Conservation (phyloP, 2,888 invertebrate species). For the Pyrrhosoma nymphula region DNA sequence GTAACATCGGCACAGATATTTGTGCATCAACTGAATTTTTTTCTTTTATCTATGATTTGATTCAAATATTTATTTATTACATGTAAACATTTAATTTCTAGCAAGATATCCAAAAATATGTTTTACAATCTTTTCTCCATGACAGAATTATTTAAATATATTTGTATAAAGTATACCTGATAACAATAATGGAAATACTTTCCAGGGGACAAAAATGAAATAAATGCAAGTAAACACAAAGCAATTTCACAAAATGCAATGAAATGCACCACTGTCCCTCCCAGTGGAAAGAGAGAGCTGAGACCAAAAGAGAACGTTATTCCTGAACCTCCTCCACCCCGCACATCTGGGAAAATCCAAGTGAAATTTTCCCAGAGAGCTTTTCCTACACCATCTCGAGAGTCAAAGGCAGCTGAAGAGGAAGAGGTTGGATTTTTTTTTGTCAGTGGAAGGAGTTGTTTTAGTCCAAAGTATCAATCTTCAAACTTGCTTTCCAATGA, state of each 20-base stretch:
- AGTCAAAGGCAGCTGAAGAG: slow-evolving; percentile 86
- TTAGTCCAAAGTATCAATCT: too few relatives aligned
- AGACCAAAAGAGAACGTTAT: slow-evolving; percentile 77
- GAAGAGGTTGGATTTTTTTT: slow-evolving; percentile 80
- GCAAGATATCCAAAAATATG: too few relatives aligned
- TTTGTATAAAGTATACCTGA: too few relatives aligned
- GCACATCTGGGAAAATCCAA: slow-evolving; percentile 82
- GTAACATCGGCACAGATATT: too few relatives aligned
- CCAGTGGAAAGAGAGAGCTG: slow-evolving; percentile 74
- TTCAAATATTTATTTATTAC: too few relatives aligned
- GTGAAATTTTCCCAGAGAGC: slow-evolving; percentile 87
- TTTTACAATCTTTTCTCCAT: too few relatives aligned
- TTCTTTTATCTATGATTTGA: too few relatives aligned
- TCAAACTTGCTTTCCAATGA: too few relatives aligned
- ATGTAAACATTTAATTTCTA: too few relatives aligned
- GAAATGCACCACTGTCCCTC: neutral
- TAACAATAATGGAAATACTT: neutral
- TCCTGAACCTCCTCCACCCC: slow-evolving; percentile 78
- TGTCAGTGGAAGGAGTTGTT: neutral
- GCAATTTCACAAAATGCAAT: neutral
- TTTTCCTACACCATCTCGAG: slow-evolving; percentile 90
- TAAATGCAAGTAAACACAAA: neutral
- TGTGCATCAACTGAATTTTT: too few relatives aligned
- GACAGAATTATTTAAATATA: too few relatives aligned
- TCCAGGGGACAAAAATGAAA: neutral